Base-by-base conservation (phyloP, 1,140 invertebrate species). In the Eriocheir sinensis region DNA sequence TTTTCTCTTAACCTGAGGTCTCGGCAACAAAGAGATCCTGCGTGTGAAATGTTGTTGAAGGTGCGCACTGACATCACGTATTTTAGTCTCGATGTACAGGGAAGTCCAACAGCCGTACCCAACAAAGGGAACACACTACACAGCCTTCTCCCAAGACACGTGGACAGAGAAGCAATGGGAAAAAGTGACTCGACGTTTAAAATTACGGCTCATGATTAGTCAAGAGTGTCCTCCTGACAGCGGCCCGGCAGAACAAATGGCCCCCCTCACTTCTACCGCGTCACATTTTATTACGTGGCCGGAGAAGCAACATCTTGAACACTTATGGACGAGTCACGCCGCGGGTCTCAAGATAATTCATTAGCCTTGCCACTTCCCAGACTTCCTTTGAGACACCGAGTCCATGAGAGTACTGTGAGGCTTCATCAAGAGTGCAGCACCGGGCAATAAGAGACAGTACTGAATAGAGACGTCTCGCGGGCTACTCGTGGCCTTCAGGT, bases 181-280 rank as follows among this genome's bases (percentile, higher is more conserved):
- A 72, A 72, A 72, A n/a, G 27, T 72, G 60, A 72, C 12, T 72
- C 2, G 60, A 72, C 60, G 60, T 72, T 72, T 21, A n/a, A 72
- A 72, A 4, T 72, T 72, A 72, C 60, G 60, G 21, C 60, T 72
- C 60, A 72, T 72, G 60, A 72, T 72, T 72, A 72, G 12, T 72
- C 60, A 72, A n/a, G n/a, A n/a, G 60, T 72, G 60, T 72, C 60
- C 60, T 72, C 60, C 27, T 72, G 60, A 72, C 60, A 72, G 60
- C 60, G 17, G 60, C 6, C 60, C 60, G 12, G n/a, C 60, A n/a
- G 60, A 72, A 72, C 60, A 72, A 72, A 72, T 72, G 1, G 60
- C 8, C 60, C 60, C 60, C 27, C 27, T 72, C n/a, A 72, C 60
- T 21, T 72, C 27, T 72, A 21, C 8, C n/a, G 60, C 60, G 60